Conservation (phyloP, 2,113 vertebrate species). For the Loxodonta africana region DNA sequence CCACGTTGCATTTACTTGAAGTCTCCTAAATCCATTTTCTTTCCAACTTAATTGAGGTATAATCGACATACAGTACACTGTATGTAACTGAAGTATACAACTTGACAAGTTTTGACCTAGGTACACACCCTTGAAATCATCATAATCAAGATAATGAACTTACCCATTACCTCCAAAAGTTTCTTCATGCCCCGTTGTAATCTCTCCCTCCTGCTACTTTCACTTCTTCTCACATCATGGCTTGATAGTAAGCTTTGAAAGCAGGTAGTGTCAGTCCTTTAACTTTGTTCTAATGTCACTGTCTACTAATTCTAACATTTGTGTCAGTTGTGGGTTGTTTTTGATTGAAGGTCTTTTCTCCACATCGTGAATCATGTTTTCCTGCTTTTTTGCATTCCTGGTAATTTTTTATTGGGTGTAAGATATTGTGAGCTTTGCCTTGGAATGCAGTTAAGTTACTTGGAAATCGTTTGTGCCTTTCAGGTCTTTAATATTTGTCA, state of each 20-base stretch:
- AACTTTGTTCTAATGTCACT: background rate
- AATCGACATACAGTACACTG: background rate
- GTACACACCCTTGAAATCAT: background rate
- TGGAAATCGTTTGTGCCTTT: slow-evolving; percentile 19
- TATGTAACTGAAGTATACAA: background rate
- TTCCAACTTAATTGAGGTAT: background rate
- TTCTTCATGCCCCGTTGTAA: background rate
- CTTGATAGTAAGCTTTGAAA: background rate
- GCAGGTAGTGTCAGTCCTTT: background rate
- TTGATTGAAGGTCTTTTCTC: slow-evolving; percentile 28
- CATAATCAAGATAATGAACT: background rate
- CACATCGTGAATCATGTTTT: background rate
- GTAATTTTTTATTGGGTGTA: background rate
- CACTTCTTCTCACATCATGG: background rate
- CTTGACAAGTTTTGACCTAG: background rate
- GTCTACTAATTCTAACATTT: background rate
- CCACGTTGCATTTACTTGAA: background rate
- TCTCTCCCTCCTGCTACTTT: background rate
- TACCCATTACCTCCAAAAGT: background rate
- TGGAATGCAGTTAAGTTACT: background rate
- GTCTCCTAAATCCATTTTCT: background rate
- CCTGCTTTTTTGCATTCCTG: slow-evolving; percentile 1
- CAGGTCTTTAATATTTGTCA: background rate
- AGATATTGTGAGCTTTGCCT: background rate
- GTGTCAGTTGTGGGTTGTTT: background rate